Evolutionary conservation across 2,888 invertebrate species (phyloP).

Genomic region (Hetaerina titia): DNA sequence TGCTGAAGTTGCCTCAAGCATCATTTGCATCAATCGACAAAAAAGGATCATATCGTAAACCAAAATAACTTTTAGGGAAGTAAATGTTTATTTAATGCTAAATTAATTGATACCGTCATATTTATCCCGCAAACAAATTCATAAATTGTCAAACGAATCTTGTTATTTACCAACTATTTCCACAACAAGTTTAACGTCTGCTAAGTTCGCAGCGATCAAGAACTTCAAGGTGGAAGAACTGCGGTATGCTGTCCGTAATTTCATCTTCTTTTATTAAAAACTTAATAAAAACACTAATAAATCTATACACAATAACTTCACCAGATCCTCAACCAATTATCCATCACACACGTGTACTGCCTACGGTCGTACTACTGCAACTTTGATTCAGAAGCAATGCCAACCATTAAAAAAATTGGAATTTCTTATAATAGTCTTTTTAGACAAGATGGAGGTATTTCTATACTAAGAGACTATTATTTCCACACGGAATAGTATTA

Average conservation of each 20-base stretch:
- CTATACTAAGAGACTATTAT: no score
- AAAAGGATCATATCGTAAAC: background rate
- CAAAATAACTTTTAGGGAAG: background rate
- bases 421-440: no score
- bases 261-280: constrained; percentile 79
- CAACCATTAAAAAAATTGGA: background rate
- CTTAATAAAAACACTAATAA: background rate
- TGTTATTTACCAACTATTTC: constrained; percentile 82
- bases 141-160: constrained; percentile 76
- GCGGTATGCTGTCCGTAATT: constrained; percentile 86
- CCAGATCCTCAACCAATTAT: background rate
- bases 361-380: background rate
- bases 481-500: no score
- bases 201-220: constrained; percentile 84
- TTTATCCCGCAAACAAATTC: background rate
- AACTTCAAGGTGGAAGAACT: constrained; percentile 89
- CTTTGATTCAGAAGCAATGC: background rate
- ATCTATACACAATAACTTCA: background rate
- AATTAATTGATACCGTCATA: background rate
- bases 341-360: background rate
- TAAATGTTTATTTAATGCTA: background rate
- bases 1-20: no score
- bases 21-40: background rate
- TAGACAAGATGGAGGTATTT: no score
- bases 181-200: constrained; percentile 81